These are phyloP conservation scores for Brassicogethes aeneus DNA, from an alignment of 2,888 invertebrate species.

Conservation along the genomic window DNA sequence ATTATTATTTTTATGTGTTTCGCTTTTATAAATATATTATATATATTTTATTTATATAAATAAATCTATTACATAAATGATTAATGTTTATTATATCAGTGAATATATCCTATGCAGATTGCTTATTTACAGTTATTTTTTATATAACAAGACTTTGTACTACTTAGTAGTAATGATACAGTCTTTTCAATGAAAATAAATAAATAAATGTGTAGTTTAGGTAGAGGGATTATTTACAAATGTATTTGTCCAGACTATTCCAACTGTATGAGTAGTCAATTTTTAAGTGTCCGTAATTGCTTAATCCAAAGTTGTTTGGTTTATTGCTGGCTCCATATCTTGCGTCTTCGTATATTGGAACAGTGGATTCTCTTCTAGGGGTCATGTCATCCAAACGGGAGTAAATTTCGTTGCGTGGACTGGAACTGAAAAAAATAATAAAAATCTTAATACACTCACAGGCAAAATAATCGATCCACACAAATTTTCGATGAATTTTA, in stretches of 20 bases:
- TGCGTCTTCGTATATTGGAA: conserved; percentile 39
- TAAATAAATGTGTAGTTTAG: neutral
- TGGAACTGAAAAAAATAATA: too few relatives aligned
- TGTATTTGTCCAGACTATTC: conserved; percentile 71
- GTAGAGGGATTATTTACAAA: conserved; percentile 27
- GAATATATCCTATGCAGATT: too few relatives aligned
- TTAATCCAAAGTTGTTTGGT: conserved; percentile 60
- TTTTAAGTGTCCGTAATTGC: conserved; percentile 68
- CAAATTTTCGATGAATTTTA: too few relatives aligned
- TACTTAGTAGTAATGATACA: neutral
- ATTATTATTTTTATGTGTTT: neutral
- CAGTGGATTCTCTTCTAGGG: conserved; percentile 20
- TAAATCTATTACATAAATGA: too few relatives aligned
- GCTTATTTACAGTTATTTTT: neutral
- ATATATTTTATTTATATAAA: neutral
- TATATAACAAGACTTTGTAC: neutral
- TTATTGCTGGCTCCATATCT: conserved; percentile 37
- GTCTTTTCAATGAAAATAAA: neutral
- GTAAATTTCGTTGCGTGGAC: conserved; percentile 24
- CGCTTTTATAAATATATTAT: neutral
- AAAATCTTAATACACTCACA: too few relatives aligned
- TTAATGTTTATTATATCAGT: too few relatives aligned
- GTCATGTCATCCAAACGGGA: conserved; percentile 26
- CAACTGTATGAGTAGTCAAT: conserved; percentile 78
- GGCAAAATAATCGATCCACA: too few relatives aligned